phyloP scores from a whole-genome alignment of 2,888 invertebrate species.

The Cataglyphis altisquamis region DNA sequence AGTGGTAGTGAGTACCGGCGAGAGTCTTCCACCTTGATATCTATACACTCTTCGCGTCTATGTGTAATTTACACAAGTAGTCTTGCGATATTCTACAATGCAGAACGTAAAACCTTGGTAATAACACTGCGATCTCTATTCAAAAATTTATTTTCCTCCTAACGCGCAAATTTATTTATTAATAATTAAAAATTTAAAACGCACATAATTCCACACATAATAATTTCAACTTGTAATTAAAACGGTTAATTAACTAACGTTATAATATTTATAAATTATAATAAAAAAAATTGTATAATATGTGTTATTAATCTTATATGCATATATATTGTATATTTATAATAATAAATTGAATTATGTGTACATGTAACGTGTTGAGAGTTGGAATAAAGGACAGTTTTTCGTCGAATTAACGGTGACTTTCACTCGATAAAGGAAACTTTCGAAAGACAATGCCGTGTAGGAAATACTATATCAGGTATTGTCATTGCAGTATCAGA shows the following conservation, averaged over 20 bases:
- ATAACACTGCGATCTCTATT: not conserved
- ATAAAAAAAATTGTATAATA: not conserved
- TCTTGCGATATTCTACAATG: not conserved
- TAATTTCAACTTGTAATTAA: not conserved
- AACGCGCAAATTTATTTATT: not conserved
- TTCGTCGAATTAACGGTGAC: not conserved
- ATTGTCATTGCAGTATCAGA: too few relatives aligned
- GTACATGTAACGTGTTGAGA: not conserved
- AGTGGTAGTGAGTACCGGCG: conserved; percentile 22
- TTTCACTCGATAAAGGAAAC: conserved; percentile 25
- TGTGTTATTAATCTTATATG: not conserved
- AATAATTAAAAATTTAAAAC: not conserved
- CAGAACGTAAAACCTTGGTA: not conserved
- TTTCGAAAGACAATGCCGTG: conserved; percentile 18
- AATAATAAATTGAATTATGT: not conserved
- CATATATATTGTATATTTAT: not conserved
- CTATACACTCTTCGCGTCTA: conserved; percentile 23
- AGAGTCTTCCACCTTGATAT: conserved; percentile 26
- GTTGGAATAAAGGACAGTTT: not conserved
- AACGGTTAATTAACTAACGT: not conserved
- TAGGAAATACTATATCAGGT: not conserved
- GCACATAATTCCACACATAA: not conserved
- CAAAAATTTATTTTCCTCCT: not conserved
- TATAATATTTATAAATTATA: not conserved
- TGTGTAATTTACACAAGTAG: not conserved